These are phyloP conservation scores for Coluber constrictor DNA, from an alignment of 2,797 vertebrate genomes.

Conservation along the genomic window DNA sequence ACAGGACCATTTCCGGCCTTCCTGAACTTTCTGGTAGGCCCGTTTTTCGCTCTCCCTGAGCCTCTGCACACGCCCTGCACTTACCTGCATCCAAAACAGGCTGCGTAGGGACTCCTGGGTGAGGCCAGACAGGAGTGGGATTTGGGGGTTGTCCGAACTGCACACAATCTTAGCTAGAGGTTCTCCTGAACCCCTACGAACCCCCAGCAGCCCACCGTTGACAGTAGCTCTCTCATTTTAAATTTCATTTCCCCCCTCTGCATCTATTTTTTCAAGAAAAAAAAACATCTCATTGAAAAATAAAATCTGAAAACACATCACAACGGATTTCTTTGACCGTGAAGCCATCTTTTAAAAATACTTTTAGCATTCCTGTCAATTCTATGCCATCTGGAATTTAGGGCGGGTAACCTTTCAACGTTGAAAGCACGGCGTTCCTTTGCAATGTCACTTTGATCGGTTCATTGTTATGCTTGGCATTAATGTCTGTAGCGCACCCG, in stretches of 20 bases:
- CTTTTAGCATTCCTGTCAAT: neutral
- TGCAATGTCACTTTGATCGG: neutral
- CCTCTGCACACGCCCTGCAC: accelerated
- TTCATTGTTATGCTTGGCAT: neutral
- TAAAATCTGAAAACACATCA: neutral
- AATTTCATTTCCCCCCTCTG: neutral
- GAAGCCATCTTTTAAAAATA: neutral
- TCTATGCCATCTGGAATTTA: neutral
- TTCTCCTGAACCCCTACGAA: too few species aligned
- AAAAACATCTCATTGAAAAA: neutral
- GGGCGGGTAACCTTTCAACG: neutral
- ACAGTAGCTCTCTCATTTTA: neutral
- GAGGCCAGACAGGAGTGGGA: too few species aligned
- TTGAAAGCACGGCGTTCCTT: neutral
- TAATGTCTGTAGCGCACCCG: too few species aligned
- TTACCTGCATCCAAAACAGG: too few species aligned
- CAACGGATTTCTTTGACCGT: neutral
- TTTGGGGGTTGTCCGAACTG: too few species aligned
- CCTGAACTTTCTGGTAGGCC: too few species aligned
- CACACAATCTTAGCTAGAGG: too few species aligned
- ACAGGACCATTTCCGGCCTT: accelerated
- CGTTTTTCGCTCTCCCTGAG: too few species aligned
- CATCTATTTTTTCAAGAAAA: neutral
- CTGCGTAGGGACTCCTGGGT: too few species aligned
- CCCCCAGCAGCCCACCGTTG: too few species aligned